phyloP scores from a whole-genome alignment of 2,113 vertebrate species.

The Tachuris rubrigastra region DNA sequence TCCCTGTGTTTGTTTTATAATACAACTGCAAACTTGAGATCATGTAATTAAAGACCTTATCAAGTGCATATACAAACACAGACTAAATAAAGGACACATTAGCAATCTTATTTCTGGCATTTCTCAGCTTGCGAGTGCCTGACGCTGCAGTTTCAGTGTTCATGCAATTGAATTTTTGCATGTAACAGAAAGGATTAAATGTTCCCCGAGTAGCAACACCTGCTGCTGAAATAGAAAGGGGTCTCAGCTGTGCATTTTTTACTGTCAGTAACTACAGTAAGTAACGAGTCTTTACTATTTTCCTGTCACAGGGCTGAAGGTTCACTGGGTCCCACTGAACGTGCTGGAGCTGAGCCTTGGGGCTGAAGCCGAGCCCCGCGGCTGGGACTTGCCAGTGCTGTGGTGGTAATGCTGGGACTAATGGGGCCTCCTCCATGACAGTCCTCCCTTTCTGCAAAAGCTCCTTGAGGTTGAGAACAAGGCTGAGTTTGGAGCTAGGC shows the following conservation, averaged over 20 bases:
- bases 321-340: neutral
- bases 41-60: neutral
- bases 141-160: neutral
- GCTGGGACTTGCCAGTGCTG: neutral
- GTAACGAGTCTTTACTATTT: neutral
- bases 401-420: neutral
- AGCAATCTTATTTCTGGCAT: neutral
- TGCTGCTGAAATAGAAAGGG: neutral
- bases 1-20: neutral
- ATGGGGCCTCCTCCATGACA: neutral
- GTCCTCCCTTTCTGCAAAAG: neutral
- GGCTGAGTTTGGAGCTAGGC: neutral
- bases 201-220: neutral
- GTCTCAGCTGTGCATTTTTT: neutral
- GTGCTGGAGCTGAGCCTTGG: neutral
- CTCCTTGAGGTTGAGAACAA: fast-evolving
- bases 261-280: neutral
- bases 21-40: neutral
- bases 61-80: neutral
- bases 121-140: neutral
- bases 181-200: neutral
- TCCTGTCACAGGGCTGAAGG: neutral
- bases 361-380: neutral
- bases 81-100: neutral
- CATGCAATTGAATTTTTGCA: neutral